These are phyloP conservation scores for Neotoma lepida DNA, from an alignment of 2,113 vertebrate species.

Conservation along the genomic window DNA sequence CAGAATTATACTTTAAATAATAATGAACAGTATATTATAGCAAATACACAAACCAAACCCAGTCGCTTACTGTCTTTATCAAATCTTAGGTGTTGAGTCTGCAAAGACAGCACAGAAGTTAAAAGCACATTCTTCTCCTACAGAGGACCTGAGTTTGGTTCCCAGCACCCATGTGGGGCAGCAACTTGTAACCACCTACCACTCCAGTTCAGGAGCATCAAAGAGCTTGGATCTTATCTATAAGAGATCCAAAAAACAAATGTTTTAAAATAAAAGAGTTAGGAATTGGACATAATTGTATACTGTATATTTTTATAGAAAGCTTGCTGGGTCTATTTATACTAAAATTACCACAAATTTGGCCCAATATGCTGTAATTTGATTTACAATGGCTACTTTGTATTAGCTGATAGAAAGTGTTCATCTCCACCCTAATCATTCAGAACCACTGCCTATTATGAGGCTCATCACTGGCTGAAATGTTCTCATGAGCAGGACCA, in stretches of 20 bases:
- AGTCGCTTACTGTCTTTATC: not conserved
- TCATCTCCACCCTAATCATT: not conserved
- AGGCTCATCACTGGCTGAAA: not conserved
- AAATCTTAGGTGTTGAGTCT: not conserved
- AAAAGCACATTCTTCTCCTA: not conserved
- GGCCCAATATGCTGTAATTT: not conserved
- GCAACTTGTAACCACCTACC: not conserved
- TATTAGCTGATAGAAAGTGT: not conserved
- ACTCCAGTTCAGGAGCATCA: not conserved
- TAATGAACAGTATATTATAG: not conserved
- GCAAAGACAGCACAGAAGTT: not conserved
- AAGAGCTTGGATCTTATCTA: fast-evolving
- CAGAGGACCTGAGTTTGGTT: not conserved
- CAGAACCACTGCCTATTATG: not conserved
- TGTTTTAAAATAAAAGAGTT: not conserved
- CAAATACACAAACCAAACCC: not conserved
- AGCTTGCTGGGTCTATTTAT: not conserved
- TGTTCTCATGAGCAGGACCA: too few relatives aligned
- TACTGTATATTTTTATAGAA: not conserved
- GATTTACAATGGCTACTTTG: not conserved
- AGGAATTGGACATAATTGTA: not conserved
- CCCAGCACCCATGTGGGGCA: not conserved
- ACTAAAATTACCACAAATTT: not conserved
- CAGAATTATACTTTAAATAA: not conserved
- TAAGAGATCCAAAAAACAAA: too few relatives aligned